Conservation (phyloP, 2,113 vertebrate genomes). For the Catagonus wagneri region DNA sequence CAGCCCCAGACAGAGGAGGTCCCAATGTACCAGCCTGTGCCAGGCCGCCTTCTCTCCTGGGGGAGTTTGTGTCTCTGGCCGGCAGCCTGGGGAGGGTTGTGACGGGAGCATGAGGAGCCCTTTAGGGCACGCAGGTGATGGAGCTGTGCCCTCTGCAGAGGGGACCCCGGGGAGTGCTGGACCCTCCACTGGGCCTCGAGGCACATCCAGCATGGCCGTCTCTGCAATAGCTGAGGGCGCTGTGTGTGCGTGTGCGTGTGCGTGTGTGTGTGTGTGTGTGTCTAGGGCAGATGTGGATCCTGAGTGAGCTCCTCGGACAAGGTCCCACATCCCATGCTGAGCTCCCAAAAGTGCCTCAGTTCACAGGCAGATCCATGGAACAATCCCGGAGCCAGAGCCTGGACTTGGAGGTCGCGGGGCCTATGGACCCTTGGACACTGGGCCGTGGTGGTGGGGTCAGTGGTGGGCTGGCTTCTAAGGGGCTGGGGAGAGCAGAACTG, state of each 20-base stretch:
- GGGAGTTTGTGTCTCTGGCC: neutral
- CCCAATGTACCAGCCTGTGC: neutral
- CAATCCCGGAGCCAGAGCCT: neutral
- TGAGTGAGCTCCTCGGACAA: neutral
- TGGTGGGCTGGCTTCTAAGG: neutral
- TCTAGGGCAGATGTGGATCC: neutral
- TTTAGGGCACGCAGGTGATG: neutral
- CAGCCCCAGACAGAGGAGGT: accelerated
- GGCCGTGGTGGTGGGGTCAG: neutral
- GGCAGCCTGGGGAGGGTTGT: neutral
- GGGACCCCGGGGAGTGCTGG: neutral
- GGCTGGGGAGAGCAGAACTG: neutral
- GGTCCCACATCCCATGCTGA: neutral
- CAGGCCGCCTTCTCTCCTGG: neutral
- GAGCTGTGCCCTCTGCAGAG: neutral
- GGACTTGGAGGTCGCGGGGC: accelerated
- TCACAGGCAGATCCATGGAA: neutral
- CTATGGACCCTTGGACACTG: neutral
- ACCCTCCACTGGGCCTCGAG: neutral
- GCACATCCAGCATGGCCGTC: accelerated
- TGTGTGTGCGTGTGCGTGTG: too few relatives aligned
- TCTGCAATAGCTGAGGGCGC: too few relatives aligned
- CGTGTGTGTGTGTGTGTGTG: too few relatives aligned
- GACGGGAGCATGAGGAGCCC: neutral
- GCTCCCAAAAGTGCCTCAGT: neutral